phyloP scores from a whole-genome alignment of 2,888 invertebrate genomes.

The Tuberolachnus salignus region DNA sequence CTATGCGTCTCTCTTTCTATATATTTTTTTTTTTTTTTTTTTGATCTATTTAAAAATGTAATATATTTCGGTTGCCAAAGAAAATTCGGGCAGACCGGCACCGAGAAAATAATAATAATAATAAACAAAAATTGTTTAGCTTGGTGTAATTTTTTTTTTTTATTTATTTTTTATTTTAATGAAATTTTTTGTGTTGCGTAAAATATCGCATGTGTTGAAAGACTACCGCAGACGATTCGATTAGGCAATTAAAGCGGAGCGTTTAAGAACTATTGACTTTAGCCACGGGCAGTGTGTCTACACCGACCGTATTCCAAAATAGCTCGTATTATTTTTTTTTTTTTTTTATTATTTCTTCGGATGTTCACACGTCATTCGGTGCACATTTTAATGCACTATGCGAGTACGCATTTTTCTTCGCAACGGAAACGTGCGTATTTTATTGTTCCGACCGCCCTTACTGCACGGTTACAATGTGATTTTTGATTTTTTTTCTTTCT shows the following conservation, averaged over 20 bases:
- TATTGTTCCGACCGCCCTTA: slow-evolving; percentile 47
- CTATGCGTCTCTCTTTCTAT: not conserved
- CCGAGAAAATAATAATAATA: slow-evolving; percentile 5
- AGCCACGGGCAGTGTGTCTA: not conserved
- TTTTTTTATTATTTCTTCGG: slow-evolving; percentile 32
- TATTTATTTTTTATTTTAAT: not conserved
- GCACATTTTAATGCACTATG: slow-evolving; percentile 30
- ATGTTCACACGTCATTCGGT: slow-evolving; percentile 52
- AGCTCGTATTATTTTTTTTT: slow-evolving; percentile 34
- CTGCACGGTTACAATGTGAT: slow-evolving; percentile 51
- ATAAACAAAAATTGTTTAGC: slow-evolving; percentile 15
- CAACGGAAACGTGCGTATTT: slow-evolving; percentile 51
- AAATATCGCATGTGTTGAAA: slow-evolving; percentile 12
- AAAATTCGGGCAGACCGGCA: not conserved
- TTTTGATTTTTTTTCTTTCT: not conserved
- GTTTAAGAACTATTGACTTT: slow-evolving; percentile 25
- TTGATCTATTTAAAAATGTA: slow-evolving; percentile 22
- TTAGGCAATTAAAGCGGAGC: slow-evolving; percentile 17
- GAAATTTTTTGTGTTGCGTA: not conserved
- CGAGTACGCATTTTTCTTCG: slow-evolving; percentile 4
- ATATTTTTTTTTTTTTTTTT: not conserved
- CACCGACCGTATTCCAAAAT: slow-evolving; percentile 1
- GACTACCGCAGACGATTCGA: slow-evolving; percentile 1
- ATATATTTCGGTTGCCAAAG: slow-evolving; percentile 22
- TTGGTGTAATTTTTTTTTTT: not conserved